Conservation (phyloP, 1,140 invertebrate genomes). For the Eumaeus atala region DNA sequence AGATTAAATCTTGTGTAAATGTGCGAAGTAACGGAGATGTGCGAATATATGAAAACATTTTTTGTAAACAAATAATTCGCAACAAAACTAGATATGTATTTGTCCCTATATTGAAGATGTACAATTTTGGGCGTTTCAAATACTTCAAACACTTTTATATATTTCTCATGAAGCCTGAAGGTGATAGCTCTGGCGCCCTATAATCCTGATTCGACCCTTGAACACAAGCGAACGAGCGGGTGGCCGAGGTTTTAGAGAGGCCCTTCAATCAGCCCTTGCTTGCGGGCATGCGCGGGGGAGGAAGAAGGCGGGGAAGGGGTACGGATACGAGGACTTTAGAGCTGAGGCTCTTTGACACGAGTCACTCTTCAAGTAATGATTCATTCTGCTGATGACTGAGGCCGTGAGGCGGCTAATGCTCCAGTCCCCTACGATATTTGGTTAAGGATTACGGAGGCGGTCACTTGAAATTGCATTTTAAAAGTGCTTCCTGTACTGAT, state of each 20-base stretch:
- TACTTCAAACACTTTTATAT: constrained; percentile 63
- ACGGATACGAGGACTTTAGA: constrained; percentile 63
- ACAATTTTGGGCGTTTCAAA: constrained; percentile 59
- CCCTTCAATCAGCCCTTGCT: constrained; percentile 70
- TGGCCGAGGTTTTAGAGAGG: constrained; percentile 69
- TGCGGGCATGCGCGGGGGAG: constrained; percentile 51
- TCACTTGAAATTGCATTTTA: constrained; percentile 24
- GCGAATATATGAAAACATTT: constrained; percentile 3
- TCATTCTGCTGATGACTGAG: constrained; percentile 70
- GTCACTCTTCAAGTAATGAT: constrained; percentile 73
- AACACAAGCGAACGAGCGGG: constrained; percentile 69
- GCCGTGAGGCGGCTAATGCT: constrained; percentile 57
- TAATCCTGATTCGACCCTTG: constrained; percentile 71
- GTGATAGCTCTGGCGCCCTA: constrained; percentile 67
- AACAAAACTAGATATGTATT: neutral
- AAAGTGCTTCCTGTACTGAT: constrained; percentile 7
- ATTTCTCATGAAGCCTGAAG: constrained; percentile 59
- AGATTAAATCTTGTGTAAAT: too few relatives aligned
- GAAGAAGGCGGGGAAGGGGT: constrained; percentile 29
- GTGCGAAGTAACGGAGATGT: too few relatives aligned
- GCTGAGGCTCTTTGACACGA: constrained; percentile 71
- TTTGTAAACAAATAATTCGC: constrained; percentile 6
- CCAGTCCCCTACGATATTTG: constrained; percentile 55
- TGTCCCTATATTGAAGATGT: constrained; percentile 27
- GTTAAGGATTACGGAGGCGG: constrained; percentile 48